Evolutionary conservation across 2,888 invertebrate species (phyloP).

Genomic region (Oxycera nigricornis): DNA sequence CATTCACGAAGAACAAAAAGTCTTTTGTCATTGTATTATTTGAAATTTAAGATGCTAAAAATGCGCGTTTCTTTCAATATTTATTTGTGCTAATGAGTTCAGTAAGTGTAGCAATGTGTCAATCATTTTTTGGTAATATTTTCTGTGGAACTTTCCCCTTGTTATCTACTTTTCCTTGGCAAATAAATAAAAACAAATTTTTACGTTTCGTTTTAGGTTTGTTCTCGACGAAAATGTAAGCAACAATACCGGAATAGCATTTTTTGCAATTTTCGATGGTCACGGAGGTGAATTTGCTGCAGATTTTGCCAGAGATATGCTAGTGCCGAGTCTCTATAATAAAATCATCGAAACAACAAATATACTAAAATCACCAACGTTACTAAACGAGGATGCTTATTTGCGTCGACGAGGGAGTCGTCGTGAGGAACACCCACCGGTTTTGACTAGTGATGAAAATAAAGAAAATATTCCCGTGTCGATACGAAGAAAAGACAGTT

Average conservation of each 20-base stretch:
- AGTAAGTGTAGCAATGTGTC: not conserved
- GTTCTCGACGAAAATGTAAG: slow-evolving; percentile 86
- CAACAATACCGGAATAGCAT: slow-evolving; percentile 78
- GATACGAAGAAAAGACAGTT: slow-evolving; percentile 57
- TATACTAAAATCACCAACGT: slow-evolving; percentile 62
- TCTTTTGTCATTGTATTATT: too few relatives aligned
- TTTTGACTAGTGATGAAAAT: slow-evolving; percentile 48
- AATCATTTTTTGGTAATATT: not conserved
- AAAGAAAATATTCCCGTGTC: slow-evolving; percentile 55
- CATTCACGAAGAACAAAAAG: too few relatives aligned
- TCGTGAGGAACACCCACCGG: slow-evolving; percentile 49
- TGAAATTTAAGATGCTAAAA: too few relatives aligned
- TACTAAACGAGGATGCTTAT: slow-evolving; percentile 53
- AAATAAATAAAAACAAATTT: too few relatives aligned
- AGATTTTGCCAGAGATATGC: slow-evolving; percentile 87
- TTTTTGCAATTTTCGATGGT: slow-evolving; percentile 94
- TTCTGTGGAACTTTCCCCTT: too few relatives aligned
- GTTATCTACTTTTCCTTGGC: too few relatives aligned
- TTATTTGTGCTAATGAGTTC: too few relatives aligned
- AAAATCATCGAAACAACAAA: slow-evolving; percentile 78
- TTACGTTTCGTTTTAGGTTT: slow-evolving; percentile 63
- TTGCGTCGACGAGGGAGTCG: slow-evolving; percentile 55
- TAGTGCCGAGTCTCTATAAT: slow-evolving; percentile 80
- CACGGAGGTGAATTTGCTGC: slow-evolving; percentile 96
- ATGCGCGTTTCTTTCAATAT: too few relatives aligned